Conservation (phyloP, 1,140 invertebrate genomes). For the Lutraria rhynchaena region DNA sequence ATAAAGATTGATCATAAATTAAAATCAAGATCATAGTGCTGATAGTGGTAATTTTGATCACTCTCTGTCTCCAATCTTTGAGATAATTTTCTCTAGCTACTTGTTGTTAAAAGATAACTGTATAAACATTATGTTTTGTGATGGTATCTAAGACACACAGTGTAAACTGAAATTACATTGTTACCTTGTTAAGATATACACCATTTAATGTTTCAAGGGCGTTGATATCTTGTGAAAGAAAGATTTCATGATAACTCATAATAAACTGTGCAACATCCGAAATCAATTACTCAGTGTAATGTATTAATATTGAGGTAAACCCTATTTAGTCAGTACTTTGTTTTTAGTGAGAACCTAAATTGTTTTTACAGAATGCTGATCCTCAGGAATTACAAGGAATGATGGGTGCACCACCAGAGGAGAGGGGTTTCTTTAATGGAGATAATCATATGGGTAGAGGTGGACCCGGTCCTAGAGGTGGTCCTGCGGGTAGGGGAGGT, state of each 20-base stretch:
- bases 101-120: neutral
- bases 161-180: too few relatives aligned
- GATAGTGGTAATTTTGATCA: slow-evolving; percentile 16
- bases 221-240: too few relatives aligned
- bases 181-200: too few relatives aligned
- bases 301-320: too few relatives aligned
- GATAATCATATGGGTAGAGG: slow-evolving; percentile 38
- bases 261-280: too few relatives aligned
- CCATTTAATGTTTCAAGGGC: too few relatives aligned
- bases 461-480: slow-evolving; percentile 21
- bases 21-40: slow-evolving; percentile 43
- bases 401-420: neutral
- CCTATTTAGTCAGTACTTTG: too few relatives aligned
- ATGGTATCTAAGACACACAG: too few relatives aligned
- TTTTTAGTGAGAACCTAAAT: too few relatives aligned
- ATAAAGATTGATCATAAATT: neutral
- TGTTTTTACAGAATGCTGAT: slow-evolving; percentile 21
- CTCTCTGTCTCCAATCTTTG: slow-evolving; percentile 40
- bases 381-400: slow-evolving; percentile 16
- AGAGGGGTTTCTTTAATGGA: slow-evolving; percentile 26
- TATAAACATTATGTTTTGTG: too few relatives aligned
- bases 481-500: slow-evolving; percentile 34
- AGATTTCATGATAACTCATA: too few relatives aligned
- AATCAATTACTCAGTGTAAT: too few relatives aligned
- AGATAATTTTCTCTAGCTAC: neutral